Evolutionary conservation across 1,140 invertebrate genomes (phyloP).

Genomic region (Ceratina japonica): DNA sequence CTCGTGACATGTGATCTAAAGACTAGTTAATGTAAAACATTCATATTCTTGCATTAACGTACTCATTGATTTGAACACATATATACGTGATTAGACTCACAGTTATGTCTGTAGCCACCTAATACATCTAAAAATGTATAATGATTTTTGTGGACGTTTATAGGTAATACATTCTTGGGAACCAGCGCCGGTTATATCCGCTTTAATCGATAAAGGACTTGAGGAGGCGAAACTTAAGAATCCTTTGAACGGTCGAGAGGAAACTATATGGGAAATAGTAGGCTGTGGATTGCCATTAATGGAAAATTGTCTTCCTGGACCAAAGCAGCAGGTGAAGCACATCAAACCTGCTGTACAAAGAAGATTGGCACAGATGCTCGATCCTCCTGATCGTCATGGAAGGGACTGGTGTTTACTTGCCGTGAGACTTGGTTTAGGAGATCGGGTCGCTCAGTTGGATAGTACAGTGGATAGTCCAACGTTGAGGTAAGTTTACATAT

Average conservation of each 20-base stretch:
- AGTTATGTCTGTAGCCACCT: background rate
- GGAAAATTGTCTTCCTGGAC: slow-evolving; percentile 74
- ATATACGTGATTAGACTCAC: no score
- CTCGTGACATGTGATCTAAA: no score
- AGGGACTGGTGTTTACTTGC: slow-evolving; percentile 91
- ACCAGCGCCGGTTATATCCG: slow-evolving; percentile 82
- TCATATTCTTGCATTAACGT: no score
- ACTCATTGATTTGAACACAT: no score
- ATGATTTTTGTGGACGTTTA: background rate
- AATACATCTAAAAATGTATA: background rate
- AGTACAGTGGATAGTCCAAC: slow-evolving; percentile 76
- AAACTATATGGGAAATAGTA: slow-evolving; percentile 85
- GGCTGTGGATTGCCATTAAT: slow-evolving; percentile 82
- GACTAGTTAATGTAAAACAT: no score
- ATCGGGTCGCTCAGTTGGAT: slow-evolving; percentile 76
- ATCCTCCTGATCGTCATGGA: slow-evolving; percentile 89
- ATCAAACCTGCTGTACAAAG: slow-evolving; percentile 79
- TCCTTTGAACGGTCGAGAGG: slow-evolving; percentile 82
- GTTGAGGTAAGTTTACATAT: slow-evolving; percentile 62
- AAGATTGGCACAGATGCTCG: slow-evolving; percentile 83
- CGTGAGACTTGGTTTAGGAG: slow-evolving; percentile 83
- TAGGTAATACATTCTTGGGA: slow-evolving; percentile 82
- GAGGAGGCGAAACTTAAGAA: slow-evolving; percentile 80
- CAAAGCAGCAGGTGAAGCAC: slow-evolving; percentile 71
- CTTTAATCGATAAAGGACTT: slow-evolving; percentile 79